These are phyloP conservation scores for Brachycybe producta DNA, from an alignment of 2,888 invertebrate species.

Conservation along the genomic window DNA sequence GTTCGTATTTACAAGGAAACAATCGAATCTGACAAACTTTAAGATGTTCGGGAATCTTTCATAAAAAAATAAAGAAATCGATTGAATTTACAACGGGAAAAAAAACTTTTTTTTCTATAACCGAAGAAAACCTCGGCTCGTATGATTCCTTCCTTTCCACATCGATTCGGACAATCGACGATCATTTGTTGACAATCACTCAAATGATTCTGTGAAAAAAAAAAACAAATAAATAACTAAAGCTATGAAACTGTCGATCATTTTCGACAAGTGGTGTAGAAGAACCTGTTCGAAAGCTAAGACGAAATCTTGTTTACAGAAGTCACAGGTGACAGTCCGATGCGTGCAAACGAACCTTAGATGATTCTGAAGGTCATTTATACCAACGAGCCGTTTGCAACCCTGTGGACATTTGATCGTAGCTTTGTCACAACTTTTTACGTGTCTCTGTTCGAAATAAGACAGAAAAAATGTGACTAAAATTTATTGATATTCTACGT, in stretches of 20 bases:
- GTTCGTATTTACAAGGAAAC: background rate
- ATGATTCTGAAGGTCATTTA: constrained; percentile 61
- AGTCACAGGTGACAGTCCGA: constrained; percentile 73
- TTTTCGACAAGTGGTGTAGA: too few species aligned
- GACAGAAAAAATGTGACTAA: background rate
- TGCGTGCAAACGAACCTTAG: constrained; percentile 79
- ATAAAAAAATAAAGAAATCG: background rate
- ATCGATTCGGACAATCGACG: constrained; percentile 8
- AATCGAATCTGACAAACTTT: constrained; percentile 3
- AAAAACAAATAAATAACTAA: too few species aligned
- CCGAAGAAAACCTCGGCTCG: constrained; percentile 8
- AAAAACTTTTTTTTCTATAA: background rate
- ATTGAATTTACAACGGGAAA: background rate
- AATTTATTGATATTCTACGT: too few species aligned
- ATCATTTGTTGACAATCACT: constrained; percentile 2
- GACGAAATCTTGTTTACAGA: constrained; percentile 51
- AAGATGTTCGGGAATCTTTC: constrained; percentile 5
- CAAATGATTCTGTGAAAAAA: constrained; percentile 8
- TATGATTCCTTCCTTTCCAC: constrained; percentile 3
- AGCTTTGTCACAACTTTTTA: constrained; percentile 3
- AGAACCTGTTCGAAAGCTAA: background rate
- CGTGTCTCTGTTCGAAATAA: constrained; percentile 1
- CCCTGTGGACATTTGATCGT: constrained; percentile 11
- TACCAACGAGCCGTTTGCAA: background rate
- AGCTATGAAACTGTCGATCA: too few species aligned